Evolutionary conservation across 2,113 vertebrate genomes (phyloP).

Genomic region (Syrrhaptes paradoxus): DNA sequence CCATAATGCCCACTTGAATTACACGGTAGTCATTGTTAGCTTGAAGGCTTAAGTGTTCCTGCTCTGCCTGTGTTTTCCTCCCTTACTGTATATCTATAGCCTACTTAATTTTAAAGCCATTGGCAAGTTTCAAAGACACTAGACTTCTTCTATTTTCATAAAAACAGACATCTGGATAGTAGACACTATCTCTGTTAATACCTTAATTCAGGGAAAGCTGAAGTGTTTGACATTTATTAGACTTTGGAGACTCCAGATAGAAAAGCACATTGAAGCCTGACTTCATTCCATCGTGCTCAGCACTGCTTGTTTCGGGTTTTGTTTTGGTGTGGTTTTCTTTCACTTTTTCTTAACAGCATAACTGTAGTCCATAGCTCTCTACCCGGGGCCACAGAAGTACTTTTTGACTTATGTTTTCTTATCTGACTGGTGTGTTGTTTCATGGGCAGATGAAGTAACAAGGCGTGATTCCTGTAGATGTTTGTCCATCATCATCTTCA

Average conservation of each 20-base stretch:
- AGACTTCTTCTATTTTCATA: background rate
- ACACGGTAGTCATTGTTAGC: background rate
- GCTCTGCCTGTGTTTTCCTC: background rate
- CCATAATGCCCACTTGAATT: background rate
- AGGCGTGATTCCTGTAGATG: background rate
- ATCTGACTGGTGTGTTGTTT: background rate
- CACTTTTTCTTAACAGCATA: background rate
- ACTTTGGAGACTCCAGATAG: background rate
- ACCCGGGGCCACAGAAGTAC: background rate
- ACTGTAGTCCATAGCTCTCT: background rate
- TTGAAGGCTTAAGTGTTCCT: background rate
- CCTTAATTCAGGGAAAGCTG: background rate
- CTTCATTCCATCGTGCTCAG: background rate
- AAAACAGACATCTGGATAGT: background rate
- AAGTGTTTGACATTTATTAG: background rate
- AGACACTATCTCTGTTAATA: background rate
- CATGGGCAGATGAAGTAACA: background rate
- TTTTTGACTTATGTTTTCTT: background rate
- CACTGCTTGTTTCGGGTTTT: background rate
- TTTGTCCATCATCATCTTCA: background rate
- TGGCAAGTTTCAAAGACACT: background rate
- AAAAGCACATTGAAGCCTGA: background rate
- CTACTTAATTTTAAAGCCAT: background rate
- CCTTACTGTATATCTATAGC: background rate
- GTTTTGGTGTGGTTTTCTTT: background rate